Base-by-base conservation (phyloP, 2,113 vertebrate genomes). In the Rhabdornis inornatus region DNA sequence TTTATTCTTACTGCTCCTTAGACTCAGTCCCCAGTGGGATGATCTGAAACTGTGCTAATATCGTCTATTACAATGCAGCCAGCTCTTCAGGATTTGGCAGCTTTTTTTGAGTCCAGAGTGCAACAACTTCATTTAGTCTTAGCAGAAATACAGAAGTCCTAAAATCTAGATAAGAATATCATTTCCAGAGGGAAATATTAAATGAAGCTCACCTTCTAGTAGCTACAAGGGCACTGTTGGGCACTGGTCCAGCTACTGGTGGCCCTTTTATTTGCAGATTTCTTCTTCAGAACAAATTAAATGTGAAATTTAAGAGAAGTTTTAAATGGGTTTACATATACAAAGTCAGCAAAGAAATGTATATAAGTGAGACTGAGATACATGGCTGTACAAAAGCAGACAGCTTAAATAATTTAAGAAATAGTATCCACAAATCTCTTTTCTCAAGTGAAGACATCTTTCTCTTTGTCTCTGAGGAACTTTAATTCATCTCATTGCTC, bases 391-490 rank as follows among this genome's bases (percentile, higher is more conserved):
- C 24, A 69, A 83, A 22, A 90, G 39, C 64, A 83, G 59, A 33
- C 22, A 88, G 40, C n/a, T 80, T 83, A 92, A 93, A 80, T 70
- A 6, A 83, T 68, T 70, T 86, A 75, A 66, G 82, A 90, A 94
- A 74, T 12, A n/a, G 50, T 20, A 77, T 19, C 31, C 40, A 52
- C 79, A 86, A 80, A 91, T 64, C 50, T 79, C 63, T 86, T 64
- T 60, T 28, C 44, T 74, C 30, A 63, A 96, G 85, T 74, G 77
- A 94, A 79, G 87, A 95, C 91, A 94, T 95, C 65, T 81, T 85
- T 92, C 75, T 84, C 94, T 92, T 92, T 96, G 93, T 97, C 96
- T 94, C 87, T 60, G 52, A 90, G 95, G 82, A 93, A 78, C 82
- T 88, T 88, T 90, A 35, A 80, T 95, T 95, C 94, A 92, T 90